A percentile compares a stretch with the other conserved stretches of the same genome.
Evolutionary conservation across 2,113 vertebrate genomes (phyloP).

Genomic region (Stigmatopora argus): DNA sequence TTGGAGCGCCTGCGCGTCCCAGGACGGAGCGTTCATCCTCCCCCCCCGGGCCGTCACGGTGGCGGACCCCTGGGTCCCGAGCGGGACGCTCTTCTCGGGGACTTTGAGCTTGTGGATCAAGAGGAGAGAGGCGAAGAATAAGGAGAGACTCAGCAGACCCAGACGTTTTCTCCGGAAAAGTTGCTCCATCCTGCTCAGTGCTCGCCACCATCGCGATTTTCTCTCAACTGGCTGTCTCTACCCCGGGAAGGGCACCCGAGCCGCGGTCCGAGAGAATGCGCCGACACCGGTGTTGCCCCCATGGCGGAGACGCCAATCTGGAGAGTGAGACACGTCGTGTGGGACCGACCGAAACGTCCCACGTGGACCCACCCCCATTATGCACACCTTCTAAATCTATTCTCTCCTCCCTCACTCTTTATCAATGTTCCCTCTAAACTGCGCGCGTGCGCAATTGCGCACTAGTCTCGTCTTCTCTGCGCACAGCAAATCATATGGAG

Average conservation of each 20-base stretch:
- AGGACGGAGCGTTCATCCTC: constrained; percentile 26
- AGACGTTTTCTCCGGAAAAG: constrained; percentile 63
- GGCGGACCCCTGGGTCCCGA: neutral
- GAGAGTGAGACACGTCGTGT: constrained; percentile 13
- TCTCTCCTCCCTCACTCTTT: too few relatives aligned
- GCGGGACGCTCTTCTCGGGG: constrained; percentile 57
- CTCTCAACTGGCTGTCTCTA: constrained; percentile 13
- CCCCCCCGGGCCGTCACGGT: too few relatives aligned
- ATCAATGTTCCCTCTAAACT: too few relatives aligned
- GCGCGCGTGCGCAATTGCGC: too few relatives aligned
- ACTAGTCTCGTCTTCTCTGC: too few relatives aligned
- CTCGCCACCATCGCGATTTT: constrained; percentile 32
- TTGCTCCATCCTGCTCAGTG: constrained; percentile 63
- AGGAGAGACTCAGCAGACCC: constrained; percentile 62
- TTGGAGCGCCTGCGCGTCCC: constrained; percentile 64
- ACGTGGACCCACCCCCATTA: too few relatives aligned
- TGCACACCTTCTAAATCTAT: too few relatives aligned
- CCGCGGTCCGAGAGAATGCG: neutral
- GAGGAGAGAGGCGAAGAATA: constrained; percentile 69
- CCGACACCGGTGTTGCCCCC: constrained; percentile 17
- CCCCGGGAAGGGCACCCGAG: neutral
- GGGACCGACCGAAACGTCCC: neutral
- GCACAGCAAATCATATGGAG: too few relatives aligned
- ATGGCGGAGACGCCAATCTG: constrained; percentile 4
- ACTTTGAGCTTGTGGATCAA: constrained; percentile 72